These are phyloP conservation scores for Bombyx mori DNA, from an alignment of 1,140 invertebrate genomes.

Conservation along the genomic window DNA sequence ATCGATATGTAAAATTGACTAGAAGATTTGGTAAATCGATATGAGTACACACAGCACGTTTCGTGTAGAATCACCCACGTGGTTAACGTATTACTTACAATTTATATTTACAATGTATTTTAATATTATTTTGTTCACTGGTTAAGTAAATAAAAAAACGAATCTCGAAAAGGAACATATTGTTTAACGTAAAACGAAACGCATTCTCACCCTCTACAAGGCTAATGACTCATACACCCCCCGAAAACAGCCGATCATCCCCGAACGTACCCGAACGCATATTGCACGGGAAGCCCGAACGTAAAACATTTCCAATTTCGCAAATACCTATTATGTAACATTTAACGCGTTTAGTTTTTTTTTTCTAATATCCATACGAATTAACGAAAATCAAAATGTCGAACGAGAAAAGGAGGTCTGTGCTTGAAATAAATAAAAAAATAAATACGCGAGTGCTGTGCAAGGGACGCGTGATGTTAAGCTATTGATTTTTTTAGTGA, in stretches of 20 bases:
- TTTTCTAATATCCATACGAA: slow-evolving; percentile 8
- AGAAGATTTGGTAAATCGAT: too few species aligned
- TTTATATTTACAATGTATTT: background rate
- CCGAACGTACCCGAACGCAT: slow-evolving; percentile 27
- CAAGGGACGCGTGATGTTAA: slow-evolving; percentile 29
- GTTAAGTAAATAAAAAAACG: too few species aligned
- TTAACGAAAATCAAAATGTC: too few species aligned
- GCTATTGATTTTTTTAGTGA: slow-evolving; percentile 60
- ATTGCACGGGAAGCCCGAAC: slow-evolving; percentile 27
- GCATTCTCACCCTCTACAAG: slow-evolving; percentile 40
- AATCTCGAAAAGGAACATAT: background rate
- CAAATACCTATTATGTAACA: slow-evolving; percentile 51
- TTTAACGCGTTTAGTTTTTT: slow-evolving; percentile 18
- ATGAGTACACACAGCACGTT: too few species aligned
- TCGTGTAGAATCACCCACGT: too few species aligned
- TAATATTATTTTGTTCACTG: background rate
- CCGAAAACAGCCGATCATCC: slow-evolving; percentile 33
- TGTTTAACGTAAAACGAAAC: slow-evolving; percentile 37
- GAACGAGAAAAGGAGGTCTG: background rate
- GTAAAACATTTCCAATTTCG: slow-evolving; percentile 41
- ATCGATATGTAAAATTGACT: too few species aligned
- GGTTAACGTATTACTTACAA: background rate
- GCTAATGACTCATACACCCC: slow-evolving; percentile 54
- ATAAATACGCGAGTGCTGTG: slow-evolving; percentile 8
- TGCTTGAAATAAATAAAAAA: background rate